Percentiles rank a stretch among this genome's conserved stretches.
Conservation (phyloP, 2,113 vertebrate species). For the Chroicocephalus ridibundus region DNA sequence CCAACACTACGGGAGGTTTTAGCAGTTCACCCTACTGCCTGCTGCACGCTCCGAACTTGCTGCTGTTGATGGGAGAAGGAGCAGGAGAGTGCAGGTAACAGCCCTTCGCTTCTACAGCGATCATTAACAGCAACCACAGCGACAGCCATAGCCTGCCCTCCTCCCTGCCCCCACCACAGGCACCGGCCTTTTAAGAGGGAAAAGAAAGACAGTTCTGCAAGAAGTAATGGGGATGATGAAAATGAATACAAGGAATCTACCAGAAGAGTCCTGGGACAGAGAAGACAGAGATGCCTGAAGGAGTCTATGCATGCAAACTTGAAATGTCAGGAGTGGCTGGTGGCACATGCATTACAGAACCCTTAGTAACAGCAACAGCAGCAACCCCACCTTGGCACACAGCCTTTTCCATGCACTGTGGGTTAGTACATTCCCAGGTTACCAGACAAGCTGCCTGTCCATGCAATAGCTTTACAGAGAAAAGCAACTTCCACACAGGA, state of each 20-base stretch:
- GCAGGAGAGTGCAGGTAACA: background rate
- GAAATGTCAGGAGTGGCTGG: background rate
- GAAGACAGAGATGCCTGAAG: background rate
- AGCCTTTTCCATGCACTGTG: background rate
- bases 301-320: background rate
- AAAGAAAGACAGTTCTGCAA: background rate
- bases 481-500: background rate
- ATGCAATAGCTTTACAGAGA: background rate
- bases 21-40: background rate
- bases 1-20: background rate
- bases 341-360: background rate
- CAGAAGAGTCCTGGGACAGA: background rate
- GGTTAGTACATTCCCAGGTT: conserved; percentile 65
- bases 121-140: accelerated
- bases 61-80: background rate
- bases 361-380: conserved; percentile 62
- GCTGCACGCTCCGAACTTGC: background rate
- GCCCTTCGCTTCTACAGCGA: background rate
- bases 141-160: background rate
- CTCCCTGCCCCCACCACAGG: background rate
- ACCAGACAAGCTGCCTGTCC: background rate
- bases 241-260: background rate
- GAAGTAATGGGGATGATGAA: background rate
- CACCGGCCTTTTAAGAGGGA: background rate
- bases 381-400: background rate